phyloP scores from a whole-genome alignment of 2,888 invertebrate species.

The Andrena camellia region DNA sequence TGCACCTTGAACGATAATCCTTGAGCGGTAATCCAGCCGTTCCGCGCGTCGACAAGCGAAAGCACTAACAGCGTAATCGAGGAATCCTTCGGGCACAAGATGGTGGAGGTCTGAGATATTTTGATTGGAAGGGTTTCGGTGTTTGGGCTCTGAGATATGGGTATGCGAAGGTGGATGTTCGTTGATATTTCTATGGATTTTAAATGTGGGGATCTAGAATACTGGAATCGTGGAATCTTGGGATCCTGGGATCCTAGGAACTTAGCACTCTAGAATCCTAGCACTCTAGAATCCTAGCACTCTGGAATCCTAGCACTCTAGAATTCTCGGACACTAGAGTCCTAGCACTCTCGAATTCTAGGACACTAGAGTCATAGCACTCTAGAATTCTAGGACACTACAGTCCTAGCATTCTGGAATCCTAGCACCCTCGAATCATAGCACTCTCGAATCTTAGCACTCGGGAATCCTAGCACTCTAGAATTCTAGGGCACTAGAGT shows the following conservation, averaged over 20 bases:
- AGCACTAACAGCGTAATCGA: constrained; percentile 31
- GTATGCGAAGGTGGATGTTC: too few relatives aligned
- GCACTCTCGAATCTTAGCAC: background rate
- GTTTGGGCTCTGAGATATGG: background rate
- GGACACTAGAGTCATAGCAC: background rate
- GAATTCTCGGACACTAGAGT: background rate
- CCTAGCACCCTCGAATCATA: background rate
- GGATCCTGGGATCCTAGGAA: background rate
- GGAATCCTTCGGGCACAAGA: constrained; percentile 2
- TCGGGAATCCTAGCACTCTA: background rate
- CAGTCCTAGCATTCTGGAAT: background rate
- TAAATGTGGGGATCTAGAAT: background rate
- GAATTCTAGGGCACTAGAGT: background rate
- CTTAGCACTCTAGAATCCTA: background rate
- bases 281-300: background rate
- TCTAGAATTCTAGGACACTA: background rate
- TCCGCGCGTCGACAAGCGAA: background rate
- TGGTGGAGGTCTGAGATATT: background rate
- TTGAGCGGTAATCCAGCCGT: constrained; percentile 10
- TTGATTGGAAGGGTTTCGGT: background rate
- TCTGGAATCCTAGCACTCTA: background rate
- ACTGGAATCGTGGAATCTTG: background rate
- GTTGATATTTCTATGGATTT: too few relatives aligned
- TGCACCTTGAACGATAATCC: constrained; percentile 47
- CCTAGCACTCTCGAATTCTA: background rate